Conservation (phyloP, 2,113 vertebrate genomes). For the Tetraodon nigroviridis region DNA sequence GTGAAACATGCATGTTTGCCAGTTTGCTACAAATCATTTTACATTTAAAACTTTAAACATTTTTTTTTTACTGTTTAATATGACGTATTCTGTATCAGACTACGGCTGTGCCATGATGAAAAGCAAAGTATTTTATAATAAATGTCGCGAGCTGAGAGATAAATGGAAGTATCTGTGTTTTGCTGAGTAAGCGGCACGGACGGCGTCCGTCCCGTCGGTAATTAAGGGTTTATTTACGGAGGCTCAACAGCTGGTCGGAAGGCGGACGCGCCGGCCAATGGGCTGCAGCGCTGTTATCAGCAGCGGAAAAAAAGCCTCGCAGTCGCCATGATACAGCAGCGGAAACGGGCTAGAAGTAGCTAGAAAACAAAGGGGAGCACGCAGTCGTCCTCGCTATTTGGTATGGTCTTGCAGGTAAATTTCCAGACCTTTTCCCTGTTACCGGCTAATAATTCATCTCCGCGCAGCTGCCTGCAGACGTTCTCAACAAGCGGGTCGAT, state of each 20-base stretch:
- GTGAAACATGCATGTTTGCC: no score
- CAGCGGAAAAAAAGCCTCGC: slow-evolving; percentile 57
- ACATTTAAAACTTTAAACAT: no score
- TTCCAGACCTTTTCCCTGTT: background rate
- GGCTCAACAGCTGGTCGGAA: slow-evolving; percentile 66
- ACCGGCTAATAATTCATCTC: no score
- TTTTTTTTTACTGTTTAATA: no score
- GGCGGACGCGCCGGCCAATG: slow-evolving; percentile 54
- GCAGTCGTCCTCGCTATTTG: slow-evolving; percentile 75
- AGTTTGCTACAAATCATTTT: no score
- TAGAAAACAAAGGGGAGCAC: slow-evolving; percentile 81
- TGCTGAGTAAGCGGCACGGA: background rate
- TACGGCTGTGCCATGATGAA: no score
- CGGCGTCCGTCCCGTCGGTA: background rate
- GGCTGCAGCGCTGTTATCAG: slow-evolving; percentile 61
- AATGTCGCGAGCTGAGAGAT: background rate
- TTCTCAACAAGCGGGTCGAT: background rate
- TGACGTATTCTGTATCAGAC: no score
- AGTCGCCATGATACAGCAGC: slow-evolving; percentile 85
- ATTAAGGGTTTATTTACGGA: slow-evolving; percentile 39
- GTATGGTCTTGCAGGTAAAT: slow-evolving; percentile 81
- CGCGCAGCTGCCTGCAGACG: no score
- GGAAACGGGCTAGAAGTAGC: slow-evolving; percentile 73
- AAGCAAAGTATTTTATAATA: no score
- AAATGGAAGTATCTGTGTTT: background rate